Evolutionary conservation across 1,140 invertebrate genomes (phyloP).

Genomic region (Wasmannia auropunctata): DNA sequence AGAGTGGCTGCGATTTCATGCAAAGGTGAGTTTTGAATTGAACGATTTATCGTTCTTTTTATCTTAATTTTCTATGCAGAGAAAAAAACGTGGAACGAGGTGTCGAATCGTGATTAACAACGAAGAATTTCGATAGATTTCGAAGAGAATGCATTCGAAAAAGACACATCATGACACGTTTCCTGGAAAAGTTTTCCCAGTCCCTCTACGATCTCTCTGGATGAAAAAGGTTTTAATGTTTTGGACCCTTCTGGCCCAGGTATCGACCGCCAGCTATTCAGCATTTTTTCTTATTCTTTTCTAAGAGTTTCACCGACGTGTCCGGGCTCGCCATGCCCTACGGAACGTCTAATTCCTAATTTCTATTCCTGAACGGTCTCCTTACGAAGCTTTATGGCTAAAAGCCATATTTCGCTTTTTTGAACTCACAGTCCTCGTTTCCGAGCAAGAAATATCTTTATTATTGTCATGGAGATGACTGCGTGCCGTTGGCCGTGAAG

Average conservation of each 20-base stretch:
- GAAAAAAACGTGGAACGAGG: not conserved
- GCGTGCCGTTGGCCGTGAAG: constrained; percentile 1
- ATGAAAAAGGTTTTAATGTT: constrained; percentile 21
- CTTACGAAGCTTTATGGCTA: constrained; percentile 31
- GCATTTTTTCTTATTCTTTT: constrained; percentile 75
- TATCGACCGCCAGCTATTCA: constrained; percentile 68
- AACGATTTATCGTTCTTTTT: not conserved
- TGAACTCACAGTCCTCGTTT: constrained; percentile 74
- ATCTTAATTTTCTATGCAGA: not conserved
- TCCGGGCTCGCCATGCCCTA: constrained; percentile 16
- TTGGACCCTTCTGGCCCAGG: constrained; percentile 62
- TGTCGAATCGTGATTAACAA: not conserved
- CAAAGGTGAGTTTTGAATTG: not conserved
- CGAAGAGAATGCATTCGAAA: not conserved
- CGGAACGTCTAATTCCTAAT: constrained; percentile 81
- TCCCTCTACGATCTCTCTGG: not conserved
- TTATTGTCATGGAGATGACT: constrained; percentile 84
- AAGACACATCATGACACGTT: not conserved
- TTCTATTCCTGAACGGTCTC: constrained; percentile 76
- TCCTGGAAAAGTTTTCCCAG: constrained; percentile 52
- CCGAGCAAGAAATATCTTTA: constrained; percentile 81
- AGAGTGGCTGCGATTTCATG: not conserved
- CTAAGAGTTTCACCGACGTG: constrained; percentile 69
- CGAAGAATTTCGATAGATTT: not conserved
- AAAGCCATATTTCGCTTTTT: constrained; percentile 63